Evolutionary conservation across 1,140 invertebrate genomes (phyloP), one percentile per base, ranked within the genome.

Genomic region (Rhizoglyphus robini): DNA sequence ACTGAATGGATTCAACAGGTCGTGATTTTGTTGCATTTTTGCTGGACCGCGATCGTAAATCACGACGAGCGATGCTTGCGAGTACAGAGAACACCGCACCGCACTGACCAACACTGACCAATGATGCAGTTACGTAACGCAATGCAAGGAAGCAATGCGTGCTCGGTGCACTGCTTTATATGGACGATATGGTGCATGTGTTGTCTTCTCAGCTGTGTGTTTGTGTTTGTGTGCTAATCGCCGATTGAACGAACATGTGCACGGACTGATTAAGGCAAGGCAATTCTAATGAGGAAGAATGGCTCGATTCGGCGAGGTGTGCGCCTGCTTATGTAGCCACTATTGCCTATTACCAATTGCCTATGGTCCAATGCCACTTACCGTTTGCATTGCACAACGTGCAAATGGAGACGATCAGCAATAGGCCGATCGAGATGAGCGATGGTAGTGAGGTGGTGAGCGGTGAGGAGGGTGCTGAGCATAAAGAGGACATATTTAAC

Each of bases 11-110:
- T 54, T 32, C 51, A 20, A 23, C 51, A 5, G 51, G 23, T 54
- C 51, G 51, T 54, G 51, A 54, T 54, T 54, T 11, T 54, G 51
- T 54, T 54, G 51, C 20, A 54, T 54, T 54, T 54, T 54, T 54
- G 8, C 23, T 54, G 8, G 51, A 11, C 36, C 8, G 18, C 31
- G 8, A 54, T 54, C 51, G 51, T 54, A 54, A 54, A 54, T 54
- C 51, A 54, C 51, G 51, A 54, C 51, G 20, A 27, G 51, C 15
- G 51, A 54, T 54, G 51, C 51, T 54, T 18, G 18, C 36, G 18
- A 8, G 18, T 18, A 41, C 36, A 41, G 8, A 41, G 18, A 41
- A 11, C 18, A 54, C 51, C 51, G 23, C 8, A 32, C 51, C 8
- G 51, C 51, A 54, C 51, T 54, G 51, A 54, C 51, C 51, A 20